Evolutionary conservation across 37 sponge, comb jelly and placozoan genomes (phyloP), one percentile per base, ranked within the genome.

Genomic region (Beroe forskalii): DNA sequence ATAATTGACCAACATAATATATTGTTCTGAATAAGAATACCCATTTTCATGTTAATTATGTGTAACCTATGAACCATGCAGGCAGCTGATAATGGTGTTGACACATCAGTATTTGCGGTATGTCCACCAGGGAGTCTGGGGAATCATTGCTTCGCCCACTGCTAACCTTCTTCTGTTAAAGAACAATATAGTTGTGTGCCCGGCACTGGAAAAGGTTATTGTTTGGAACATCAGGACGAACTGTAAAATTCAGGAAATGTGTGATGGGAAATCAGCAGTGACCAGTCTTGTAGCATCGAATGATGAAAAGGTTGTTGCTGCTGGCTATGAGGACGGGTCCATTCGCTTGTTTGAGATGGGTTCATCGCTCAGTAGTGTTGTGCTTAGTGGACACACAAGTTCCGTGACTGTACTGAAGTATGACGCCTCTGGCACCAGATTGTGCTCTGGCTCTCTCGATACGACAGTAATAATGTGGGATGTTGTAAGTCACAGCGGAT

Each of bases 391-490:
- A 0, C 97, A 97, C 91, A 97, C 90, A 60, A 93, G 94, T 23
- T 92, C 94, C 0, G 94, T 97, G 17, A 92, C 93, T 0, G 93
- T 90, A 75, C 80, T 97, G 31, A 19, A 32, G 44, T 97, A 92
- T 89, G 94, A 95, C 55, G 33, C 23, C 22, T 41, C 76, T 19
- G 76, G 83, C 8, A 93, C 95, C 14, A 61, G 93, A 17, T 92
- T 97, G 27, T 95, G 94, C 19, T 95, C 96, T 0, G 97, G 97
- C 27, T 86, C 93, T 41, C 69, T 92, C 93, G 97, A 97, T 90
- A 95, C 94, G 28, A 72, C 93, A 92, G 93, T 97, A 8, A 92
- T 95, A n/a, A 67, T 97, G 39, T 97, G 97, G 97, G 97, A 97
- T 90, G 91, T 95, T 0, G 91, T 97, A 19, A 89, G 76, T 41